Evolutionary conservation across 2,797 vertebrate species (phyloP).

Genomic region (Platalea minor): DNA sequence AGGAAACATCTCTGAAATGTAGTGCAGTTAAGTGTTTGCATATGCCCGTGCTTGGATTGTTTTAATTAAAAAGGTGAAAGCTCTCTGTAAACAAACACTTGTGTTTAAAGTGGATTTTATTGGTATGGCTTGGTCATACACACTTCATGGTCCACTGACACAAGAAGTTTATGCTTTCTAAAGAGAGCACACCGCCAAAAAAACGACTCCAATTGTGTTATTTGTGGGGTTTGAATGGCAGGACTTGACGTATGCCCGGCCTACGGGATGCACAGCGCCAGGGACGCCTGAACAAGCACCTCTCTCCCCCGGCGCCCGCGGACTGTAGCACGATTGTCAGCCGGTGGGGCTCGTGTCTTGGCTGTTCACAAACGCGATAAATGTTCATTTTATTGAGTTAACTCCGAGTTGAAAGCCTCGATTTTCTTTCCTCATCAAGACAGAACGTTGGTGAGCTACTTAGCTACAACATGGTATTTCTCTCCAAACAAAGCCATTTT

Average conservation of each 20-base stretch:
- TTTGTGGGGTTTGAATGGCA: neutral
- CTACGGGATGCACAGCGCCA: neutral
- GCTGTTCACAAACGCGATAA: neutral
- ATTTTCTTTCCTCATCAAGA: neutral
- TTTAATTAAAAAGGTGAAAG: constrained; percentile 22
- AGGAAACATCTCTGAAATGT: constrained; percentile 40
- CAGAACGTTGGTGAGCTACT: neutral
- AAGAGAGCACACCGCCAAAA: neutral
- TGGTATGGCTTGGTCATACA: neutral
- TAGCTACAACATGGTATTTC: neutral
- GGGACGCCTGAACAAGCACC: neutral
- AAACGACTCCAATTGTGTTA: neutral
- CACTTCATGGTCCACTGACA: neutral
- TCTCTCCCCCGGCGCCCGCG: neutral
- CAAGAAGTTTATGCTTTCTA: neutral
- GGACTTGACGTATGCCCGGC: neutral
- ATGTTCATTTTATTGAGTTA: neutral
- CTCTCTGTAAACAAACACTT: neutral
- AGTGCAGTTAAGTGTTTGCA: neutral
- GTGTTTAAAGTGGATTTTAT: neutral
- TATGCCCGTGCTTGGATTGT: neutral
- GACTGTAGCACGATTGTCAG: neutral
- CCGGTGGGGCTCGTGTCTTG: neutral
- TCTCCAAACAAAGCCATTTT: neutral
- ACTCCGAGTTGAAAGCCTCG: neutral